Evolutionary conservation across 2,888 invertebrate species (phyloP).

Genomic region (Lasius fuliginosus): DNA sequence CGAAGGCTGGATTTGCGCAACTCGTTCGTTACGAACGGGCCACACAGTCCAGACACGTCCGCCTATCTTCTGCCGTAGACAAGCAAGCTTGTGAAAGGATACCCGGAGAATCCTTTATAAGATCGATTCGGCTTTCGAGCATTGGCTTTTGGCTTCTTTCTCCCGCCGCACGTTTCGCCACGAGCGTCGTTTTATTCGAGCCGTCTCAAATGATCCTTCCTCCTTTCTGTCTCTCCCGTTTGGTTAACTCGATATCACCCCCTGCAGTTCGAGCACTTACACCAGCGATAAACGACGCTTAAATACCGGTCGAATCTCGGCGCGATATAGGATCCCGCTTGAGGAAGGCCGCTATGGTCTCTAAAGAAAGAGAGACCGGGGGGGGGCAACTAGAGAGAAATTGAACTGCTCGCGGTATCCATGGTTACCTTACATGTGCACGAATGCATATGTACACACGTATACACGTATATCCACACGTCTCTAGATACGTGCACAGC

Average conservation of each 20-base stretch:
- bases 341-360: constrained; percentile 27
- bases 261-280: constrained; percentile 46
- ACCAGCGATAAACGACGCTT: constrained; percentile 69
- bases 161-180: constrained; percentile 42
- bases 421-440: constrained; percentile 32
- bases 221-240: constrained; percentile 29
- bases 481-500: constrained; percentile 18
- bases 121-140: constrained; percentile 75
- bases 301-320: constrained; percentile 74
- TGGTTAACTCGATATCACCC: constrained; percentile 64
- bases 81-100: constrained; percentile 68
- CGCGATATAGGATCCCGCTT: constrained; percentile 64
- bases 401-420: constrained; percentile 40
- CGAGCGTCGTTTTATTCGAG: constrained; percentile 49
- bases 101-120: constrained; percentile 66
- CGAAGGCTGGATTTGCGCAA: constrained; percentile 14
- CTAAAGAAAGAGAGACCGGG: constrained; percentile 21
- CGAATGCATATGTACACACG: neutral
- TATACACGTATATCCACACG: neutral
- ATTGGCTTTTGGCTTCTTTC: constrained; percentile 73
- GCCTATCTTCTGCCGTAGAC: constrained; percentile 58
- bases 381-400: constrained; percentile 15
- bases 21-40: constrained; percentile 37
- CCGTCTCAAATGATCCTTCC: constrained; percentile 14
- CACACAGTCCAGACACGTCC: constrained; percentile 72